Percentiles rank a stretch among this genome's conserved stretches.
phyloP scores from a whole-genome alignment of 2,113 vertebrate genomes.

The Chaetodon auriga region DNA sequence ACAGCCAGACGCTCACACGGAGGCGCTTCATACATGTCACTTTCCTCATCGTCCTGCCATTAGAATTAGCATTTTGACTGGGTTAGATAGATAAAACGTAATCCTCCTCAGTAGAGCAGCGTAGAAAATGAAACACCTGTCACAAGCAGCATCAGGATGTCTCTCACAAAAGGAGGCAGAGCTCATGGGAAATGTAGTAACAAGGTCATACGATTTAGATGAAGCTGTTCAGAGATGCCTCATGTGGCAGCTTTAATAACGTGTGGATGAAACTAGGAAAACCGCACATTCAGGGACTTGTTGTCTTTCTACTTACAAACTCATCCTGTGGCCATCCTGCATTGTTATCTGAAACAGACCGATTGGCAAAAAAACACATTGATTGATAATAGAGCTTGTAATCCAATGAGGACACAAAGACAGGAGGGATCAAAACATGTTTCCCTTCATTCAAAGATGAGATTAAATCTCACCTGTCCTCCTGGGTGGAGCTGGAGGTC shows the following conservation, averaged over 20 bases:
- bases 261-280: not conserved
- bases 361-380: not conserved
- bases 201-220: too few relatives aligned
- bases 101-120: too few relatives aligned
- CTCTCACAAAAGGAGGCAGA: too few relatives aligned
- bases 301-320: conserved; percentile 77
- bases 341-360: conserved; percentile 69
- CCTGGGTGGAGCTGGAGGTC: conserved; percentile 74
- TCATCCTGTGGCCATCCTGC: conserved; percentile 79
- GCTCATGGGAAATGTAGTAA: too few relatives aligned
- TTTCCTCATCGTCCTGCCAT: conserved; percentile 79
- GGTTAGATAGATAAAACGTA: not conserved
- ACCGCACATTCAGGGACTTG: not conserved
- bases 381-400: not conserved
- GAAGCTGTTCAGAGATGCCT: not conserved
- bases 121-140: too few relatives aligned
- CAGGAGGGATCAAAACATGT: not conserved
- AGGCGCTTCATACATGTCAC: conserved; percentile 83
- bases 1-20: conserved; percentile 78
- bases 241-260: not conserved
- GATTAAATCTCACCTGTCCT: conserved; percentile 70
- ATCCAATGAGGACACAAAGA: not conserved
- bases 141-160: too few relatives aligned
- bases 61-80: not conserved
- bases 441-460: not conserved